Evolutionary conservation across 2,797 vertebrate genomes (phyloP).

Genomic region (Clarias laeviceps): DNA sequence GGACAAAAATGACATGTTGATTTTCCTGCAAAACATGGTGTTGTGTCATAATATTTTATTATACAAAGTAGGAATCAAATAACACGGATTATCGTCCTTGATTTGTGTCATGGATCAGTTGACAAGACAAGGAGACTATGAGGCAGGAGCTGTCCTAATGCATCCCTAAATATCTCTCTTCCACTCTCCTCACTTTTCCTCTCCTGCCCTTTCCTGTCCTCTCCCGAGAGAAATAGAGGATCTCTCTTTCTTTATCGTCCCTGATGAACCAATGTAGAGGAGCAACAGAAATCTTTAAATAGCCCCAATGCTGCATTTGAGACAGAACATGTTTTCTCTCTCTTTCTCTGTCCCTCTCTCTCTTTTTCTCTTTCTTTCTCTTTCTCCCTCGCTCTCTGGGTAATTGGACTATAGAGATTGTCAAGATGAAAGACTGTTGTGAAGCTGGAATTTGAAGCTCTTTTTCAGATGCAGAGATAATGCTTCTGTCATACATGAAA

Average conservation of each 20-base stretch:
- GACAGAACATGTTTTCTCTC: constrained; percentile 6
- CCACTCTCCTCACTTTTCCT: constrained; percentile 21
- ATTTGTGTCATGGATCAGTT: constrained; percentile 17
- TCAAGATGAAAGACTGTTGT: constrained; percentile 45
- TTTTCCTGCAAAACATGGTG: not conserved
- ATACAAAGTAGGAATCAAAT: constrained; percentile 11
- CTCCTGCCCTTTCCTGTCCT: constrained; percentile 27
- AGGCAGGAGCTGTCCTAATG: not conserved
- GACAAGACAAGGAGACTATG: not conserved
- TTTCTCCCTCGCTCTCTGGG: not conserved
- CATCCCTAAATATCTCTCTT: constrained; percentile 22
- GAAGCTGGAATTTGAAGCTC: constrained; percentile 29
- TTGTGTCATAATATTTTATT: constrained; percentile 9
- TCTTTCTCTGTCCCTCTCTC: not conserved
- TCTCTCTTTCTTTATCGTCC: constrained; percentile 18
- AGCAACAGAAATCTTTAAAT: constrained; percentile 39
- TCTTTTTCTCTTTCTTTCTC: not conserved
- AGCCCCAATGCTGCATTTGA: constrained; percentile 32
- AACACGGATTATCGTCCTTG: constrained; percentile 15
- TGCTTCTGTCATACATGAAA: constrained; percentile 43
- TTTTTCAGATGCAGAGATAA: constrained; percentile 42
- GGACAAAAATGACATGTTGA: not conserved
- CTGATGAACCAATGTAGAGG: constrained; percentile 8
- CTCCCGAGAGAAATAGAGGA: constrained; percentile 1
- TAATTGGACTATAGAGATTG: constrained; percentile 22